A percentile compares a stretch with the other conserved stretches of the same genome.
phyloP scores from a whole-genome alignment of 2,888 invertebrate species.

The Scrobipalpa atriplicella region DNA sequence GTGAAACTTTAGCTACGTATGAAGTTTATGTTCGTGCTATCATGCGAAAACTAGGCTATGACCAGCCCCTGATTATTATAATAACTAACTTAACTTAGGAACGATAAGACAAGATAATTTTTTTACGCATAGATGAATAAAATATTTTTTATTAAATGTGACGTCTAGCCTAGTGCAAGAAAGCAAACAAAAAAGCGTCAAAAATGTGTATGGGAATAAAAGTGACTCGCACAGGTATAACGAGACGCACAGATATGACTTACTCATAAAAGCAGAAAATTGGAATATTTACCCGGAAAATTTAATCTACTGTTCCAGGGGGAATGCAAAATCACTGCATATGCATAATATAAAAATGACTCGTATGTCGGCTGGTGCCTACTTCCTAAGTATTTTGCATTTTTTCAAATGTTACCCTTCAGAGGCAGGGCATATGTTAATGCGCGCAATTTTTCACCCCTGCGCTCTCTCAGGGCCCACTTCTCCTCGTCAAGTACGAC shows the following conservation, averaged over 20 bases:
- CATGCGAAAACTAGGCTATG: too few species aligned
- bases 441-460: constrained; percentile 39
- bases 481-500: constrained; percentile 33
- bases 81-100: too few species aligned
- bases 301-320: background rate
- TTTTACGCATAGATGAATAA: too few species aligned
- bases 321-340: background rate
- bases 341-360: background rate
- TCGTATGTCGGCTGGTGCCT: background rate
- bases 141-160: too few species aligned
- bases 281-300: background rate
- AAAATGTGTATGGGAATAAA: too few species aligned
- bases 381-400: constrained; percentile 3
- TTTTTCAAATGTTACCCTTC: constrained; percentile 1
- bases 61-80: too few species aligned
- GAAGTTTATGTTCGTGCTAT: too few species aligned
- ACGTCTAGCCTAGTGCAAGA: too few species aligned
- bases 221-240: too few species aligned
- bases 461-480: constrained; percentile 41
- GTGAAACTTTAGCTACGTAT: background rate
- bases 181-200: too few species aligned
- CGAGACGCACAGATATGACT: too few species aligned
- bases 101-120: too few species aligned
- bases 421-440: constrained; percentile 28
- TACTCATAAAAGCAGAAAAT: background rate